Conservation (phyloP, 1,140 invertebrate genomes). For the Drosophila takahashii region DNA sequence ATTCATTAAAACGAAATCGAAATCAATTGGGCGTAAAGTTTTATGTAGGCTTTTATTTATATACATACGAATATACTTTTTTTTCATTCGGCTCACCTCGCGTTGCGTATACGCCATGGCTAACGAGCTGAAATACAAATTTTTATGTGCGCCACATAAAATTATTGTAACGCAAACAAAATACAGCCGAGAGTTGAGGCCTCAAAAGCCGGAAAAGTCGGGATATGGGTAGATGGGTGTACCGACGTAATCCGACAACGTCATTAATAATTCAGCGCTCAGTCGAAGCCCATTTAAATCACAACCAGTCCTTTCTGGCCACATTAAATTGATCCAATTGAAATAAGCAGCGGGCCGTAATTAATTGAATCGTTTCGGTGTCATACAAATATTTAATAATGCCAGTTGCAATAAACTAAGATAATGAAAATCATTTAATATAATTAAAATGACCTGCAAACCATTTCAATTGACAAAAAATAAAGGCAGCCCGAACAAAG, state of each 20-base stretch:
- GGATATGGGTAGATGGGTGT: background rate
- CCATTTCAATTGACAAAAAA: background rate
- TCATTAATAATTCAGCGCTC: slow-evolving; percentile 64
- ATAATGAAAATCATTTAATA: background rate
- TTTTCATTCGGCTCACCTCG: background rate
- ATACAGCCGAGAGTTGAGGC: background rate
- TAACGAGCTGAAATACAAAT: slow-evolving; percentile 64
- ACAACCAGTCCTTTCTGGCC: slow-evolving; percentile 25
- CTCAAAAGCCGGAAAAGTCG: background rate
- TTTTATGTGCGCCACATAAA: slow-evolving; percentile 61
- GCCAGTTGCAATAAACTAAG: background rate
- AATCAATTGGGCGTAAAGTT: slow-evolving; percentile 68
- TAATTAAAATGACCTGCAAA: background rate
- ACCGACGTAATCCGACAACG: slow-evolving; percentile 19
- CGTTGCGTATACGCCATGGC: slow-evolving; percentile 53
- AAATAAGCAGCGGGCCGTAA: background rate
- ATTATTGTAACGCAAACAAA: slow-evolving; percentile 50
- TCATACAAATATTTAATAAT: background rate
- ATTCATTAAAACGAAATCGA: slow-evolving; percentile 70
- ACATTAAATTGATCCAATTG: slow-evolving; percentile 5
- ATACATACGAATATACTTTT: slow-evolving; percentile 3
- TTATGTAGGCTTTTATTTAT: slow-evolving; percentile 34
- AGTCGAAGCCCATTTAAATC: slow-evolving; percentile 63
- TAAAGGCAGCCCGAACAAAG: background rate
- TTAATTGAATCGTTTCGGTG: slow-evolving; percentile 2